Conservation (phyloP, 2,888 invertebrate genomes). For the Strigamia maritima region DNA sequence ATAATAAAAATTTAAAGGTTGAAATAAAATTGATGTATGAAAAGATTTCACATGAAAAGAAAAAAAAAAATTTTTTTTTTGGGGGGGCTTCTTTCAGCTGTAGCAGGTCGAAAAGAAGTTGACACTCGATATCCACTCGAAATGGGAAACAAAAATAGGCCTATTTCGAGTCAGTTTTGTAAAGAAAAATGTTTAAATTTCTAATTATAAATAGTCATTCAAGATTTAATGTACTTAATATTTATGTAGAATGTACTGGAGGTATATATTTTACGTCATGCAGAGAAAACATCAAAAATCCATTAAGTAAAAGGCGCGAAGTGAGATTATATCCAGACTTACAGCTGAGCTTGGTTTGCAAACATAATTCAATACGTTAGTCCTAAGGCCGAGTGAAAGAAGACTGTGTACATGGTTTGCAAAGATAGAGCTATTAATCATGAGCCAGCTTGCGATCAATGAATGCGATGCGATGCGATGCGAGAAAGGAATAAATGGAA, state of each 20-base stretch:
- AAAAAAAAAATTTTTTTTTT: not conserved
- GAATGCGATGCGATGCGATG: too few species aligned
- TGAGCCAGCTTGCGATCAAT: constrained; percentile 1
- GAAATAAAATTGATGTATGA: too few species aligned
- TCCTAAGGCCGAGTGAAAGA: not conserved
- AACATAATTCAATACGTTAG: not conserved
- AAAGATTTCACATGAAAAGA: not conserved
- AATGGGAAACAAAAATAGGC: not conserved
- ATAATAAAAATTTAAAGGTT: not conserved
- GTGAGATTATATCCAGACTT: not conserved
- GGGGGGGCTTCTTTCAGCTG: not conserved
- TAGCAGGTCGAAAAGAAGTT: not conserved
- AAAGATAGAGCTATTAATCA: constrained; percentile 15
- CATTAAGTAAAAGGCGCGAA: not conserved
- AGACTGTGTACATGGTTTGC: not conserved
- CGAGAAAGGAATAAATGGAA: not conserved
- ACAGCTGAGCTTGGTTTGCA: not conserved
- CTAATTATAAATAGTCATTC: too few species aligned
- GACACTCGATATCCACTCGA: not conserved
- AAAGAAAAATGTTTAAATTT: too few species aligned
- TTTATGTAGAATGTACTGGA: too few species aligned
- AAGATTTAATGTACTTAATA: too few species aligned
- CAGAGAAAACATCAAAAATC: not conserved
- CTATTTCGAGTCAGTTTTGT: not conserved
- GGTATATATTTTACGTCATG: not conserved